phyloP scores from a whole-genome alignment of 2,888 invertebrate genomes.

The Sarcophaga caerulescens region DNA sequence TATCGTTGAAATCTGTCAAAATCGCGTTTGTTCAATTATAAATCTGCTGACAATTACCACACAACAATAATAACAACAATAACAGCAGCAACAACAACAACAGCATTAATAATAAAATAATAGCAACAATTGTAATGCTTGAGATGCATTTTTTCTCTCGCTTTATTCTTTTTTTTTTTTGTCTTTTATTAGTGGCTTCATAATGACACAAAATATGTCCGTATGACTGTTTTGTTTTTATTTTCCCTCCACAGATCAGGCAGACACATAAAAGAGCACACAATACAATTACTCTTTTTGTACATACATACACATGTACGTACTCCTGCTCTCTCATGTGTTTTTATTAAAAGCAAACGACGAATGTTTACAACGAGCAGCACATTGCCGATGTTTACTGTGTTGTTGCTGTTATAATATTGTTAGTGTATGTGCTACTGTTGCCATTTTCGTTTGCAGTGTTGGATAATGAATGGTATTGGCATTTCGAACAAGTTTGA shows the following conservation, averaged over 20 bases:
- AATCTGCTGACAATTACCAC: conserved; percentile 72
- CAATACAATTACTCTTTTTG: not conserved
- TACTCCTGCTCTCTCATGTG: not conserved
- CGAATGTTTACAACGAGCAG: too few relatives aligned
- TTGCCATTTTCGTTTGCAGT: not conserved
- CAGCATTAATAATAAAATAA: not conserved
- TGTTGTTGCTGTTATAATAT: too few relatives aligned
- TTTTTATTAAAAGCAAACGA: conserved; percentile 14
- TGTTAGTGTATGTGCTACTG: too few relatives aligned
- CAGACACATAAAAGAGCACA: conserved; percentile 26
- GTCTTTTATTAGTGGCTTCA: conserved; percentile 37
- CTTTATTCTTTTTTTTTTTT: not conserved
- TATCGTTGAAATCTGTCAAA: conserved; percentile 71
- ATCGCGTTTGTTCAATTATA: conserved; percentile 72
- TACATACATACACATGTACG: too few relatives aligned
- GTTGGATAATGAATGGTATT: conserved; percentile 47
- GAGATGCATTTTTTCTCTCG: conserved; percentile 55
- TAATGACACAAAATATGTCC: conserved; percentile 26
- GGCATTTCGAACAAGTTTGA: conserved; percentile 64
- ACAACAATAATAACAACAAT: conserved; percentile 61
- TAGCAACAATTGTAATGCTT: conserved; percentile 32
- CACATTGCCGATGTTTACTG: too few relatives aligned
- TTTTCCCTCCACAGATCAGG: not conserved
- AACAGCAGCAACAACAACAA: conserved; percentile 52
- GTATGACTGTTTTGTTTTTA: conserved; percentile 19